Evolutionary conservation across 2,113 vertebrate species (phyloP).

Genomic region (Corvus moneduloides): DNA sequence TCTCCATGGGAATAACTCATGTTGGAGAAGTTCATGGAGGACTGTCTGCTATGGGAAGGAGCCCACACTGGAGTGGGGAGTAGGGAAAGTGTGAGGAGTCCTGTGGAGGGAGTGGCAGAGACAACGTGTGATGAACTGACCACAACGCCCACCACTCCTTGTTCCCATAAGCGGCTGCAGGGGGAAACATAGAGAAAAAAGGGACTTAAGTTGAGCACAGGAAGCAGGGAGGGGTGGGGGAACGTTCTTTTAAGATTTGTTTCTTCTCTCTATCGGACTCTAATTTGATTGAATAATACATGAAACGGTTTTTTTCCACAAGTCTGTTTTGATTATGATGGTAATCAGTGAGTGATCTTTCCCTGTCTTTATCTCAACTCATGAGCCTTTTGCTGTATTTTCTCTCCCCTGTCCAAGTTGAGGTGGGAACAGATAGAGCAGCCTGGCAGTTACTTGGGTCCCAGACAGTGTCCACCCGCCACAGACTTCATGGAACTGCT

Average conservation of each 20-base stretch:
- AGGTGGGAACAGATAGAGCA: neutral
- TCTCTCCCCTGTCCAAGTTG: neutral
- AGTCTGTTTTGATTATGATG: neutral
- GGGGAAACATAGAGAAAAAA: neutral
- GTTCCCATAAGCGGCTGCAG: neutral
- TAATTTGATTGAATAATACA: neutral
- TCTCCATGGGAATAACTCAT: neutral
- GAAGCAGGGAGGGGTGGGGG: too few relatives aligned
- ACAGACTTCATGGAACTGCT: neutral
- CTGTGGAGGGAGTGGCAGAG: neutral
- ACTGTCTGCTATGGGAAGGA: neutral
- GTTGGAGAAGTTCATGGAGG: neutral
- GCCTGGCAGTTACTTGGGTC: neutral
- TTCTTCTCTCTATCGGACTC: rapidly evolving
- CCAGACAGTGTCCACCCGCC: neutral
- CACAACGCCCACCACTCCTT: neutral
- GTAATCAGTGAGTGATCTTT: neutral
- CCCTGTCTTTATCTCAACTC: neutral
- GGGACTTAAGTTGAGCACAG: too few relatives aligned
- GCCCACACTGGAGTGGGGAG: neutral
- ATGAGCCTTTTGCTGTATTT: neutral
- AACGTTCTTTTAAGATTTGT: neutral
- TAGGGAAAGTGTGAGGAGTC: neutral
- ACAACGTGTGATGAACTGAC: rapidly evolving
- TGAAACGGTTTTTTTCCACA: neutral